Base-by-base conservation (phyloP, 2,113 vertebrate genomes). In the Conger conger region DNA sequence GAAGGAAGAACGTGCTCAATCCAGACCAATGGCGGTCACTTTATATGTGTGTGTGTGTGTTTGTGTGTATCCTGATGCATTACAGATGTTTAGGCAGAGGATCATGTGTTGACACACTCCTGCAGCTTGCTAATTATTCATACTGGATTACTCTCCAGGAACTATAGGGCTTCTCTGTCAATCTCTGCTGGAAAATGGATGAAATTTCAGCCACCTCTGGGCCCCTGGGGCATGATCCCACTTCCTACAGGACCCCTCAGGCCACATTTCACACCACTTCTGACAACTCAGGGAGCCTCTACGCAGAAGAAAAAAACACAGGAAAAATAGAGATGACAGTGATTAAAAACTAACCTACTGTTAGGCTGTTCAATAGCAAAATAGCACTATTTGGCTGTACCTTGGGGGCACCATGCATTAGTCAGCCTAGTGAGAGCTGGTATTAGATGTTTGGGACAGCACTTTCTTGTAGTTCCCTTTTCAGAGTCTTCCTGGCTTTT, bases 41-140 rank as follows among this genome's bases (percentile, higher is more conserved):
- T 27, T 79, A 17, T 27, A 45, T 35, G 30, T 84, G 30, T 50
- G 45, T 79, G 35, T 79, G 83, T 78, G 85, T 82, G 53, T 23
- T 2, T 63, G 57, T 79, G 79, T 76, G 77, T 40, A 45, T 84
- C 4, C 77, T 6, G 17, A 85, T 42, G 78, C 81, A 54, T 73
- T 30, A 73, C n/a, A 73, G 68, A 73, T 73, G 68, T 13, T 0
- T 7, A 33, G 68, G 68, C 11, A 33, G n/a, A 33, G 68, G 68
- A 27, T 7, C 27, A 7, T n/a, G 68, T 33, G 9, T 73, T 63
- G 27, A 73, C 68, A 73, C n/a, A 13, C 68, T 33, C 30, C 68
- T 30, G n/a, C 57, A 63, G 57, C 27, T 27, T 63, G 57, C 57
- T 27, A 63, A 73, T 73, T 33, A 73, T 33, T 73, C 68, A 33